Base-by-base conservation (phyloP, 2,888 invertebrate genomes). In the Pelosia muscerda region DNA sequence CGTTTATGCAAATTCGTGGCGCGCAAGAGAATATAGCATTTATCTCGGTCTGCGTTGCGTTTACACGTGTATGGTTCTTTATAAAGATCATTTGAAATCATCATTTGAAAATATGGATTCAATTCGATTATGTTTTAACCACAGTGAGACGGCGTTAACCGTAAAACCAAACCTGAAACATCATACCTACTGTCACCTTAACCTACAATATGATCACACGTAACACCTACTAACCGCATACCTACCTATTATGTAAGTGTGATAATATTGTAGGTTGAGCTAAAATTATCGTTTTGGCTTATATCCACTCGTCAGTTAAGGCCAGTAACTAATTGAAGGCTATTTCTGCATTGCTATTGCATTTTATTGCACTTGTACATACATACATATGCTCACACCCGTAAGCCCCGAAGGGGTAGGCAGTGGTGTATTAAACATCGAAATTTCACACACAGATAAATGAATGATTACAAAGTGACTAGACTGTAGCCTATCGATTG, bases 201-300 rank as follows among this genome's bases (percentile, higher is more conserved):
- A 49, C 49, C 49, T 49, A 49, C 49, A 49, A 49, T n/a, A 49
- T 49, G 49, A n/a, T 49, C n/a, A 49, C 60, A 49, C 42, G 8
- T 49, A n/a, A n/a, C n/a, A 26, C n/a, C 10, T 60, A n/a, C n/a
- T 49, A 60, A 9, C 38, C 9, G 19, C 49, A 49, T 19, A 26
- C 55, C 26, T 55, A 26, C 55, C 19, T 26, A 25, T 55, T 55
- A 55, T 8, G 6, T 55, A 26, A 66, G 72, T 83, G 72, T 74
- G 76, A 84, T 84, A 82, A 85, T 58, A 57, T 78, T 76, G 74
- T 79, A 78, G 81, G 79, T 72, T 84, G 80, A 81, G 86, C 87
- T 75, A 84, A 92, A 91, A 90, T 90, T 88, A 85, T 83, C 78
- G 65, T 84, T 79, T 92, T 93, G 93, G 92, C 93, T 81, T 75